Evolutionary conservation across 2,888 invertebrate species (phyloP).

Genomic region (Aporophyla nigra): DNA sequence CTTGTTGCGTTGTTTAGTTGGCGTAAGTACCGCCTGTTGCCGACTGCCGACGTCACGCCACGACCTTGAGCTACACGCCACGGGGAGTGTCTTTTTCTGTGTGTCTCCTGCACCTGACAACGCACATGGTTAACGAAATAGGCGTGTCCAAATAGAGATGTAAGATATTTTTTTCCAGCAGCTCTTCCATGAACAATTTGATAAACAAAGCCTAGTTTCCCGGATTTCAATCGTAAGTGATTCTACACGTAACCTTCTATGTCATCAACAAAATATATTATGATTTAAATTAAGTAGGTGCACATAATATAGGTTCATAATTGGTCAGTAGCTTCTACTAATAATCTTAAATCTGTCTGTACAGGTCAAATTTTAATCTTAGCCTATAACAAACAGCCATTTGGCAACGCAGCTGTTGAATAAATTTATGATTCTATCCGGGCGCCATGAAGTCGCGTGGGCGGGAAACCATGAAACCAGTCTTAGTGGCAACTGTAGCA

Average conservation of each 20-base stretch:
- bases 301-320: not conserved
- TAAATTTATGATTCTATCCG: conserved; percentile 80
- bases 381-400: conserved; percentile 57
- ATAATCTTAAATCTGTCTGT: conserved; percentile 1
- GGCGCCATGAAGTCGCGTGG: conserved; percentile 89
- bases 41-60: conserved; percentile 82
- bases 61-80: conserved; percentile 83
- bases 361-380: conserved; percentile 49
- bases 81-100: conserved; percentile 75
- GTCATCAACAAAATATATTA: conserved; percentile 5
- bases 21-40: conserved; percentile 85
- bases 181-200: conserved; percentile 24
- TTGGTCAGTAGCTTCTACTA: not conserved
- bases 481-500: conserved; percentile 80
- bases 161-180: not conserved
- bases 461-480: conserved; percentile 90
- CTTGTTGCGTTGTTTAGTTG: conserved; percentile 90
- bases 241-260: conserved; percentile 10
- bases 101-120: conserved; percentile 65
- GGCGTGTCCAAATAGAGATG: not conserved
- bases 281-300: not conserved
- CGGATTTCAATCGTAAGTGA: conserved; percentile 3
- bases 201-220: conserved; percentile 22
- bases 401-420: conserved; percentile 80
- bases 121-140: conserved; percentile 22